Base-by-base conservation (phyloP, 1,140 invertebrate genomes). In the Eurosta solidaginis region DNA sequence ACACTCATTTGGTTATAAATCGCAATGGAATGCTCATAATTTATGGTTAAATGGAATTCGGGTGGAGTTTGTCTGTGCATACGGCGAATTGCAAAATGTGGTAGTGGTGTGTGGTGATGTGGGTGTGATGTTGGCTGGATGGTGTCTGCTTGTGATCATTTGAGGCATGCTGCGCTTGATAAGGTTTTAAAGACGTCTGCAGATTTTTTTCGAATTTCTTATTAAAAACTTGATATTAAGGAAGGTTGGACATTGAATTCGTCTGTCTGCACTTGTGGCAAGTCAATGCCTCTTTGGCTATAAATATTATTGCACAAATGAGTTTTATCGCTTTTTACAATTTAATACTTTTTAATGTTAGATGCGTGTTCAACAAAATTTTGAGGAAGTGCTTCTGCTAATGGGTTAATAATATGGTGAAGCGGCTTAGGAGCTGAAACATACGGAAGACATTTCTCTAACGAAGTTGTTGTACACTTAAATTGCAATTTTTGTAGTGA, bases 1-100 rank as follows among this genome's bases (percentile, higher is more conserved):
- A 7, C 20, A 2, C 44, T 74, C 22, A 22, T 47, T 47, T 42
- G 49, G 77, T 78, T 74, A 78, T 78, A 78, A 78, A 78, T 78
- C 40, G 77, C 68, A 78, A 78, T 74, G 68, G 73, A 74, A 78
- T 78, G 77, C 44, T 74, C 77, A 49, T 78, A 78, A 78, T 78
- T 78, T 74, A 78, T 75, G 73, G 73, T 78, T 78, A 50, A 78
- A 52, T 74, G 73, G n/a, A 74, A 47, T 45, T 68, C 33, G 59
- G 59, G 59, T 40, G 59, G 59, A 68, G 59, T 68, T 68, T 29
- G n/a, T n/a, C n/a, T 68, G 36, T 68, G 59, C 59, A 33, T 68
- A 33, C 59, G 59, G 40, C n/a, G n/a, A 42, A 40, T 68, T 68
- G 59, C 33, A n/a, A 68, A 68, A 68, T 68, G 59, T 17, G 59